Percentiles rank a stretch among this genome's conserved stretches.
Evolutionary conservation across 2,888 invertebrate genomes (phyloP).

Genomic region (Taenaris catops): DNA sequence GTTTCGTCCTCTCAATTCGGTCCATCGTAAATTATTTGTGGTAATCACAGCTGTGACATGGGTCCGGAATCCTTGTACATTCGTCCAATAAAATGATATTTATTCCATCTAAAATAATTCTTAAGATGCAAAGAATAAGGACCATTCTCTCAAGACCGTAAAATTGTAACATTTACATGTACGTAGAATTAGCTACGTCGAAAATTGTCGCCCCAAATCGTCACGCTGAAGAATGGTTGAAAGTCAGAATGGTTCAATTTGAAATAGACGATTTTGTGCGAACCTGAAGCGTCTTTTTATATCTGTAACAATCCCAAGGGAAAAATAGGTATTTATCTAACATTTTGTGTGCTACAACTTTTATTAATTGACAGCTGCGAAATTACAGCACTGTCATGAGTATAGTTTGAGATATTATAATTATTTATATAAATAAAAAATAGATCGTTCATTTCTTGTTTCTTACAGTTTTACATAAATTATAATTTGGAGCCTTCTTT

Average conservation of each 20-base stretch:
- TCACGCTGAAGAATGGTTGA: conserved; percentile 16
- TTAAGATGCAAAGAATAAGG: background rate
- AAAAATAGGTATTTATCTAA: too few species aligned
- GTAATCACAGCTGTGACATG: conserved; percentile 20
- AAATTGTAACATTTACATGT: background rate
- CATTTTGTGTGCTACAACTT: too few species aligned
- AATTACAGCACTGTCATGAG: too few species aligned
- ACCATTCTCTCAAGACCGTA: background rate
- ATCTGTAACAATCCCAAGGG: too few species aligned
- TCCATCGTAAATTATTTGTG: conserved; percentile 20
- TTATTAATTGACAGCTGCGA: too few species aligned
- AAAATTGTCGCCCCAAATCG: conserved; percentile 14
- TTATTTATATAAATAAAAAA: too few species aligned
- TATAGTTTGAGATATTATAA: too few species aligned
- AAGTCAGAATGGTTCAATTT: conserved; percentile 15
- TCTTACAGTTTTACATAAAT: too few species aligned
- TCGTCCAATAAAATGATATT: background rate
- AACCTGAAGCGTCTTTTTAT: background rate
- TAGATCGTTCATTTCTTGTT: too few species aligned
- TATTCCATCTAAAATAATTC: background rate
- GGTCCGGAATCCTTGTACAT: conserved; percentile 11
- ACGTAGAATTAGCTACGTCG: conserved; percentile 11
- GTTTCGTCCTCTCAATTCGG: conserved; percentile 15
- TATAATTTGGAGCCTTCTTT: too few species aligned
- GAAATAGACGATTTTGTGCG: background rate